These are phyloP conservation scores for Acanthaster planci DNA, from an alignment of 35 echinoderm and acorn worm genomes.

Conservation along the genomic window DNA sequence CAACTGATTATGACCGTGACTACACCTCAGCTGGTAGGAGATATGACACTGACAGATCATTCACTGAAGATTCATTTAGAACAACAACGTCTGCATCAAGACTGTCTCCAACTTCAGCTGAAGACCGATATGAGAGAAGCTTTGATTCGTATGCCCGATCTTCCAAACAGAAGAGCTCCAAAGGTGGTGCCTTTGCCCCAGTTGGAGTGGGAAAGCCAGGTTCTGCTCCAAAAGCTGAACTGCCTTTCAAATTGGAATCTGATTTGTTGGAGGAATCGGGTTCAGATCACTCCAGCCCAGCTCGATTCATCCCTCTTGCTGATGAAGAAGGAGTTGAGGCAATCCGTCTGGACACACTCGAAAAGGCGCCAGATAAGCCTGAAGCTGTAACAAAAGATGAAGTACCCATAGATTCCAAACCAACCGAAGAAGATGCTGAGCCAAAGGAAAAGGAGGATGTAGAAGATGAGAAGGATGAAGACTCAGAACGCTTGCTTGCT, in stretches of 20 bases:
- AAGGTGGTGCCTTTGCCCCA: slow-evolving; percentile 11
- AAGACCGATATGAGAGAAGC: background rate
- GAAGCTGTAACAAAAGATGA: background rate
- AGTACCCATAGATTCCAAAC: background rate
- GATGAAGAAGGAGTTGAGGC: background rate
- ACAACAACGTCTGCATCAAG: background rate
- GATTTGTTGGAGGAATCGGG: slow-evolving; percentile 22
- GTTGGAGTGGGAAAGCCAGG: background rate
- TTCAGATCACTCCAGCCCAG: slow-evolving; percentile 24
- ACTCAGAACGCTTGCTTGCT: background rate
- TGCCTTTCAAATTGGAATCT: slow-evolving; percentile 8
- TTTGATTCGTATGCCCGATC: background rate
- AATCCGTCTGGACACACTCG: background rate
- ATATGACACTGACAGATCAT: slow-evolving; percentile 16
- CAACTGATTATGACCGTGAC: background rate
- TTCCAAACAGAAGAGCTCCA: slow-evolving; percentile 2
- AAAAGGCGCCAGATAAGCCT: slow-evolving; percentile 9
- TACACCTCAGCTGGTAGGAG: background rate
- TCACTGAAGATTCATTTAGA: background rate
- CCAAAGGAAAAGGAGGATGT: background rate
- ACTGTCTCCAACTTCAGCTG: background rate
- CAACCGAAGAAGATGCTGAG: background rate
- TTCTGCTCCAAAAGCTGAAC: background rate
- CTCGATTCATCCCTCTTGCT: background rate
- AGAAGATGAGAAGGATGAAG: background rate